Evolutionary conservation across 2,113 vertebrate species (phyloP).

Genomic region (Strix aluco): DNA sequence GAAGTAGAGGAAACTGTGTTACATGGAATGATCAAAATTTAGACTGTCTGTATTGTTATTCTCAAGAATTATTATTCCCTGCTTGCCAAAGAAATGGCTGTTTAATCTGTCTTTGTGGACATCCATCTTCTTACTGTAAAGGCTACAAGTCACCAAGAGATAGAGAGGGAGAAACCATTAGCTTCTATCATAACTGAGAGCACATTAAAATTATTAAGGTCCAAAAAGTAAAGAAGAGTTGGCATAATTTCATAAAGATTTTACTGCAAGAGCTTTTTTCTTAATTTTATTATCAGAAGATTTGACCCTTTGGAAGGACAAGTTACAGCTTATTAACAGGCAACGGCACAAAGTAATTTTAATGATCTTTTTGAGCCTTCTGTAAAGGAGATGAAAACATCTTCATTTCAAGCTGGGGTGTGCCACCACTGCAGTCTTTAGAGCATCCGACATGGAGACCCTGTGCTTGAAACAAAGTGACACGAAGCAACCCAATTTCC

Average conservation of each 20-base stretch:
- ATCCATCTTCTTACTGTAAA: background rate
- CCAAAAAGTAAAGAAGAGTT: background rate
- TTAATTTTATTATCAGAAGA: background rate
- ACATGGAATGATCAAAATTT: constrained; percentile 48
- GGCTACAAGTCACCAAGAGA: background rate
- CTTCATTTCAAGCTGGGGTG: background rate
- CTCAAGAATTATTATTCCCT: constrained; percentile 32
- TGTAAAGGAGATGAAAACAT: background rate
- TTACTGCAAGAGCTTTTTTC: background rate
- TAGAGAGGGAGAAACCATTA: background rate
- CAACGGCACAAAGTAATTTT: background rate
- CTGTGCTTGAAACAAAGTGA: background rate
- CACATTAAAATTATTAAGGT: background rate
- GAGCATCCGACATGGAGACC: background rate
- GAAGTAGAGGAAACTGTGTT: constrained; percentile 33
- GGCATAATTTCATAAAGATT: background rate
- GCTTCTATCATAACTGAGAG: background rate
- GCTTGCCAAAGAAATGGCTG: background rate
- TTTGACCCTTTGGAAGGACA: background rate
- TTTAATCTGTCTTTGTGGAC: background rate
- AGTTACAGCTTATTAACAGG: background rate
- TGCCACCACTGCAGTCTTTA: background rate
- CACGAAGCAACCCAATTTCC: background rate
- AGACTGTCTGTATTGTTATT: background rate
- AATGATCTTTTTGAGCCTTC: background rate